These are phyloP conservation scores for Channallabes apus DNA, from an alignment of 2,797 vertebrate genomes.

Conservation along the genomic window DNA sequence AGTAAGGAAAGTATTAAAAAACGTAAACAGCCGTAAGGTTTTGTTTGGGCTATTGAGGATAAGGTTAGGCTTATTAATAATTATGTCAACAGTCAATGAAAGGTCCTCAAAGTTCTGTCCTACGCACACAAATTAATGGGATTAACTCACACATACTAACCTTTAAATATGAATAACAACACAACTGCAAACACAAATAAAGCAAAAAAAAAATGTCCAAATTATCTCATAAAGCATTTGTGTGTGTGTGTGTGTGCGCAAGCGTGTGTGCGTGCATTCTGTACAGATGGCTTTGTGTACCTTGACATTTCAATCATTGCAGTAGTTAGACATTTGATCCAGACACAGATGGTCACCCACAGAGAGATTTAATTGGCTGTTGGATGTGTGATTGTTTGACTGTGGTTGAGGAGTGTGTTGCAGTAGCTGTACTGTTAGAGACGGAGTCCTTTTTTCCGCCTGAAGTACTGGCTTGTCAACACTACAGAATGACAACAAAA, in stretches of 20 bases:
- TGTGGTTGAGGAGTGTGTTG: constrained; percentile 23
- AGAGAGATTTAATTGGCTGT: constrained; percentile 21
- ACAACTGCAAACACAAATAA: neutral
- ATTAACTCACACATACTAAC: neutral
- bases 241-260: neutral
- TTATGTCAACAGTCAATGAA: neutral
- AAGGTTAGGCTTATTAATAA: neutral
- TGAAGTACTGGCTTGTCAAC: constrained; percentile 1
- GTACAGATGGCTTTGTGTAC: constrained; percentile 9
- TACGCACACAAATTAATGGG: neutral
- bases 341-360: constrained; percentile 1
- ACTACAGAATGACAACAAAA: constrained; percentile 1
- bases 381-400: neutral
- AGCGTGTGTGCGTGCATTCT: neutral
- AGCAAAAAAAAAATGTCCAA: neutral
- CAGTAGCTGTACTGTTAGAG: neutral
- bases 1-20: neutral
- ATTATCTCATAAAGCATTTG: neutral
- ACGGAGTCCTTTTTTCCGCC: neutral
- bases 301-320: constrained; percentile 25
- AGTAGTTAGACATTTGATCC: constrained; percentile 25
- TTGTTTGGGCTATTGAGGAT: neutral
- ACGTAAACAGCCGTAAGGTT: neutral
- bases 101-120: neutral
- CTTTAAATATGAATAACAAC: neutral